phyloP scores from a whole-genome alignment of 2,113 vertebrate species.

The Rissa tridactyla region DNA sequence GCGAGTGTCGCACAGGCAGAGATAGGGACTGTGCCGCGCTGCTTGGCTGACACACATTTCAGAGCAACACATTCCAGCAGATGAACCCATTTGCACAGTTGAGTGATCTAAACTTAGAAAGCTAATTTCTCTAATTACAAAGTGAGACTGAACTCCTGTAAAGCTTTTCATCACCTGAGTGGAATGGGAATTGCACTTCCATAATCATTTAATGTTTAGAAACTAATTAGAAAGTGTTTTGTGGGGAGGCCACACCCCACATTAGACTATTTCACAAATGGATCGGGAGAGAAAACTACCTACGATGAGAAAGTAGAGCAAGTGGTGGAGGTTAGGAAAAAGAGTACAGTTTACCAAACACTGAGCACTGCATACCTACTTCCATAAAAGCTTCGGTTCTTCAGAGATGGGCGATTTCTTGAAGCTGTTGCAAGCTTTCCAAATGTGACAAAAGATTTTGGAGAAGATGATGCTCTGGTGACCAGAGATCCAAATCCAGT shows the following conservation, averaged over 20 bases:
- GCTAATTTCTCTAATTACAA: constrained; percentile 76
- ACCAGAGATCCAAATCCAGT: background rate
- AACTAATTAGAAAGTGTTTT: constrained; percentile 49
- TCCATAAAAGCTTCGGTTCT: background rate
- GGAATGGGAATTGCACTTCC: constrained; percentile 60
- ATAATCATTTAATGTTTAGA: constrained; percentile 56
- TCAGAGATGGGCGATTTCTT: background rate
- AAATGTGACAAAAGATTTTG: background rate
- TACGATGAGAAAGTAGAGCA: constrained; percentile 7
- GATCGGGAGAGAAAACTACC: background rate
- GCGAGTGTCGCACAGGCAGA: background rate
- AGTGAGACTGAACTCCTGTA: constrained; percentile 70
- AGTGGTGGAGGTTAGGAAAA: background rate
- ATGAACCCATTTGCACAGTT: constrained; percentile 68
- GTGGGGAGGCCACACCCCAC: background rate
- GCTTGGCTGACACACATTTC: constrained; percentile 49
- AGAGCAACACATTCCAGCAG: constrained; percentile 48
- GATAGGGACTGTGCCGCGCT: constrained; percentile 37
- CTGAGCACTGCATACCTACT: background rate
- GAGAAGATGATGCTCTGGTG: background rate
- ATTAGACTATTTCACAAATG: constrained; percentile 46
- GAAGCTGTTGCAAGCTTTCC: background rate
- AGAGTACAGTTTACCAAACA: background rate
- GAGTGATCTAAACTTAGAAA: constrained; percentile 73
- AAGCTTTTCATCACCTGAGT: constrained; percentile 70